Evolutionary conservation across 1,140 invertebrate species (phyloP).

Genomic region (Diploscapter pachys): DNA sequence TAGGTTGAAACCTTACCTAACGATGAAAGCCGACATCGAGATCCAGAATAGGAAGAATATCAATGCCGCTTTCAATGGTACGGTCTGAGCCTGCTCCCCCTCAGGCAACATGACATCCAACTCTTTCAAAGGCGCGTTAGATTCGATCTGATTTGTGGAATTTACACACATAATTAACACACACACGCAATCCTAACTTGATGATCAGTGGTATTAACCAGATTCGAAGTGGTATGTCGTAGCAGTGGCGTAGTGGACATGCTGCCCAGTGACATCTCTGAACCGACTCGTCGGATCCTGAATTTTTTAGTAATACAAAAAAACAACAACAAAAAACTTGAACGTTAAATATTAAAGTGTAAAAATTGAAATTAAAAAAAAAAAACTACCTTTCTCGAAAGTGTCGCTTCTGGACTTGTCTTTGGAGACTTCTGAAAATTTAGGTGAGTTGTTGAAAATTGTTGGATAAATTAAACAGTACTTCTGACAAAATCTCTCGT

Average conservation of each 20-base stretch:
- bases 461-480: neutral
- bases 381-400: constrained; percentile 19
- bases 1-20: neutral
- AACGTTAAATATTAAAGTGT: neutral
- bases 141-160: constrained; percentile 28
- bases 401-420: constrained; percentile 10
- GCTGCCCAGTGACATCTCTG: constrained; percentile 22
- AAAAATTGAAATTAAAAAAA: neutral
- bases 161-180: neutral
- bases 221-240: constrained; percentile 9
- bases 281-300: constrained; percentile 30
- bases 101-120: constrained; percentile 19
- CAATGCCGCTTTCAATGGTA: constrained; percentile 30
- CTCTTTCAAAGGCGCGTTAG: constrained; percentile 21
- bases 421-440: constrained; percentile 30
- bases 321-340: neutral
- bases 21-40: constrained; percentile 4
- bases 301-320: neutral
- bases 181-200: constrained; percentile 1
- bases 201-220: constrained; percentile 8
- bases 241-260: constrained; percentile 25
- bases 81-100: constrained; percentile 32
- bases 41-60: constrained; percentile 34
- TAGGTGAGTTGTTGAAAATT: neutral
- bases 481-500: constrained; percentile 35